Conservation (phyloP, 2,113 vertebrate genomes). For the Callaeas wilsoni region DNA sequence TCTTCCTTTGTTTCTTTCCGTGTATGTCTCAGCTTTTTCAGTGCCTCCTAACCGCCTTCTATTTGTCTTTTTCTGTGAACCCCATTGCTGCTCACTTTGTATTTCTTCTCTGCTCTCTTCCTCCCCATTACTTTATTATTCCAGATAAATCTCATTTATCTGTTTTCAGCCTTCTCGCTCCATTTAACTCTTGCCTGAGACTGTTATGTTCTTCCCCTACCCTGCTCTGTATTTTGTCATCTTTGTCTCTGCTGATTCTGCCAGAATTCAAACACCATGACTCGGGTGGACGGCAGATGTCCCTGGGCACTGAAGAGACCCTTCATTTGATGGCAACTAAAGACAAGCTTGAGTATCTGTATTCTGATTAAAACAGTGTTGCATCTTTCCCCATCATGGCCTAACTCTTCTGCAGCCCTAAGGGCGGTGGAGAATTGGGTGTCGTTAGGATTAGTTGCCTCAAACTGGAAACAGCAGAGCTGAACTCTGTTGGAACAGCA, state of each 20-base stretch:
- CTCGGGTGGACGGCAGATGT: not conserved
- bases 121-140: not conserved
- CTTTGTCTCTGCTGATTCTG: not conserved
- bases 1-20: not conserved
- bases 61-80: not conserved
- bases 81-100: not conserved
- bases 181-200: not conserved
- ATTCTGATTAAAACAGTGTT: not conserved
- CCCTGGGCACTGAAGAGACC: not conserved
- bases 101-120: not conserved
- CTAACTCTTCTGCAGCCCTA: not conserved
- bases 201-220: not conserved
- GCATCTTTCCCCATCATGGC: accelerated
- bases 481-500: not conserved
- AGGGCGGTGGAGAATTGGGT: not conserved
- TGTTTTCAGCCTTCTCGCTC: not conserved
- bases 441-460: not conserved
- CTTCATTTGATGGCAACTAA: not conserved
- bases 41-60: not conserved
- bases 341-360: not conserved
- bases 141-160: not conserved
- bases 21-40: not conserved
- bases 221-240: not conserved
- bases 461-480: not conserved
- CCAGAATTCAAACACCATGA: not conserved